These are phyloP conservation scores for Saguinus imperator DNA, from an alignment of 2,113 vertebrate species.

Conservation along the genomic window DNA sequence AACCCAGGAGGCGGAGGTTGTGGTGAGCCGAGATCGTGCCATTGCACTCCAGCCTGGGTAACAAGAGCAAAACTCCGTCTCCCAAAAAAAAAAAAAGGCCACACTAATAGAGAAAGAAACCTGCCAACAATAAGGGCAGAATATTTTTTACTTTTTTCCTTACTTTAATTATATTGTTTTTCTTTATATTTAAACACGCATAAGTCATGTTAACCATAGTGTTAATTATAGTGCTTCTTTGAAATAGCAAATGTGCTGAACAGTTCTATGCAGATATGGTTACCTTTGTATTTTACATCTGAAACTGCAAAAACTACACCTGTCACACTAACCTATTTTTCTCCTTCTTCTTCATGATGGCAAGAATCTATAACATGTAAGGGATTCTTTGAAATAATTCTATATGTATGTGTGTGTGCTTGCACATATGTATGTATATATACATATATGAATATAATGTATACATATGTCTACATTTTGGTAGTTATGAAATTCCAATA, in stretches of 20 bases:
- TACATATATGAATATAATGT: background rate
- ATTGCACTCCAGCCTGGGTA: no score
- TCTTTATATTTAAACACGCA: background rate
- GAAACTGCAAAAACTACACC: background rate
- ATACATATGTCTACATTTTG: background rate
- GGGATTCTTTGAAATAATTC: background rate
- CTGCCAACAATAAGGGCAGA: background rate
- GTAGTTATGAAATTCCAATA: background rate
- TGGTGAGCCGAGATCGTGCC: no score
- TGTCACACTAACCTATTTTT: background rate
- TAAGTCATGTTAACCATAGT: background rate
- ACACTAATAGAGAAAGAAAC: background rate
- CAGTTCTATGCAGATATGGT: background rate
- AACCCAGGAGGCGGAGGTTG: no score
- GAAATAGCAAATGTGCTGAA: background rate
- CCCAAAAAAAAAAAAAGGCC: no score
- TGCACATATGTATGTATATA: background rate
- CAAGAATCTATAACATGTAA: background rate
- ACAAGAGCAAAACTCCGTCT: no score
- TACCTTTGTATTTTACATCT: background rate
- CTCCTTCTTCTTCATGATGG: background rate
- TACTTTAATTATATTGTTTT: background rate
- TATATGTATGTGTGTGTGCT: background rate
- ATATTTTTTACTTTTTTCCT: background rate
- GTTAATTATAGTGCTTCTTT: background rate